Base-by-base conservation (phyloP, 35 echinoderm and acorn worm species). In the Chiridota heheva region DNA sequence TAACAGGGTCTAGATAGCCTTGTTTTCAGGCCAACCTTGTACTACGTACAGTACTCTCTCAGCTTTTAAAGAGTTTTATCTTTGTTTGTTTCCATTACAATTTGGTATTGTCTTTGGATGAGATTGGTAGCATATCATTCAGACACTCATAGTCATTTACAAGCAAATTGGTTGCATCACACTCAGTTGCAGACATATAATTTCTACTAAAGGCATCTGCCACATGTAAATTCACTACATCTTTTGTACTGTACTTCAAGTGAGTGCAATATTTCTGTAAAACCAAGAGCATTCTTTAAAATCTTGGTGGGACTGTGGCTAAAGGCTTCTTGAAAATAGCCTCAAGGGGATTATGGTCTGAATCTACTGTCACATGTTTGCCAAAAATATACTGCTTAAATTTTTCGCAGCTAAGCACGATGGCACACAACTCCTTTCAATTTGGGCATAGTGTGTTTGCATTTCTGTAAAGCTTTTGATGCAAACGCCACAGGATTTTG, bases 361-460 rank as follows among this genome's bases (percentile, higher is more conserved):
- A 58, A 4, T 80, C 76, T 3, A 80, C 26, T 2, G 38, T 17
- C 2, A 80, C 31, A 40, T 80, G 2, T 44, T 80, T 37, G 2
- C 81, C 81, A 55, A 57, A 72, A 5, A 84, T 69, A 40, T 72
- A 84, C 49, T 72, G 67, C 56, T 84, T 45, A 39, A 84, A 84
- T 37, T 35, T 44, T 69, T 72, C 34, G 40, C 82, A 86, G 4
- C 33, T 58, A 28, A 57, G 39, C 3, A 86, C 69, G 18, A 86
- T 72, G 5, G 51, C 82, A 17, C 62, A 35, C 69, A 86, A 41
- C 36, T 76, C 58, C 41, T 86, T 86, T 86, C 83, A 18, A 73
- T 85, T 56, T 77, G 73, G 18, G 73, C 80, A 44, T 70, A 83
- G n/a, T 30, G 15, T 17, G 32, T 24, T 47, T 69, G 25, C 15